phyloP scores from a whole-genome alignment of 2,797 vertebrate species.

The Artibeus lituratus region DNA sequence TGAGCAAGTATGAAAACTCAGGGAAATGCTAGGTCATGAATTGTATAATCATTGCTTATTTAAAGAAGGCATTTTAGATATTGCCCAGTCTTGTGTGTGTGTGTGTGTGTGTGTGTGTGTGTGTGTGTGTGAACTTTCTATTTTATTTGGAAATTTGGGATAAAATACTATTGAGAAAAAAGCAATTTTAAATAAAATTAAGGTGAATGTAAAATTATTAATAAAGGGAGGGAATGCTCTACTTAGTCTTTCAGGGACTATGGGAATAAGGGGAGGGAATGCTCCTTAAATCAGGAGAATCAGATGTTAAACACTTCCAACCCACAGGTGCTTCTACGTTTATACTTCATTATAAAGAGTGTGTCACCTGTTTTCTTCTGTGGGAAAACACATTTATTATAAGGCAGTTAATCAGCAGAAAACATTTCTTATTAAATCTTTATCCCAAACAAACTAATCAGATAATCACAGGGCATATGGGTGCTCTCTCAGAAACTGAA shows the following conservation, averaged over 20 bases:
- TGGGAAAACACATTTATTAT: slow-evolving; percentile 48
- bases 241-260: slow-evolving; percentile 37
- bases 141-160: slow-evolving; percentile 12
- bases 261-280: background rate
- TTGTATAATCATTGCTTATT: background rate
- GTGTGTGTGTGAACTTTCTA: too few relatives aligned
- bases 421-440: slow-evolving; percentile 56
- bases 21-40: background rate
- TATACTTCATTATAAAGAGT: background rate
- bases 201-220: background rate
- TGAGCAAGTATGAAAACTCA: background rate
- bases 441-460: slow-evolving; percentile 58
- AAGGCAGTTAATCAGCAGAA: slow-evolving; percentile 39
- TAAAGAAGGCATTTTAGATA: slow-evolving; percentile 21
- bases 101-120: too few relatives aligned
- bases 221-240: background rate
- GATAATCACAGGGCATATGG: background rate
- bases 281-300: slow-evolving; percentile 1
- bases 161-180: background rate
- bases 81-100: background rate
- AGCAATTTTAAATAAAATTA: background rate
- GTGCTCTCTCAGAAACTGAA: background rate
- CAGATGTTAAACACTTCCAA: slow-evolving; percentile 34
- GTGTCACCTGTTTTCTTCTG: slow-evolving; percentile 47
- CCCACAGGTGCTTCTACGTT: background rate